A percentile compares a stretch with the other conserved stretches of the same genome.
phyloP scores from a whole-genome alignment of 30 jellyfish, hydroid and myxozoan species.

The Cassiopea andromeda region DNA sequence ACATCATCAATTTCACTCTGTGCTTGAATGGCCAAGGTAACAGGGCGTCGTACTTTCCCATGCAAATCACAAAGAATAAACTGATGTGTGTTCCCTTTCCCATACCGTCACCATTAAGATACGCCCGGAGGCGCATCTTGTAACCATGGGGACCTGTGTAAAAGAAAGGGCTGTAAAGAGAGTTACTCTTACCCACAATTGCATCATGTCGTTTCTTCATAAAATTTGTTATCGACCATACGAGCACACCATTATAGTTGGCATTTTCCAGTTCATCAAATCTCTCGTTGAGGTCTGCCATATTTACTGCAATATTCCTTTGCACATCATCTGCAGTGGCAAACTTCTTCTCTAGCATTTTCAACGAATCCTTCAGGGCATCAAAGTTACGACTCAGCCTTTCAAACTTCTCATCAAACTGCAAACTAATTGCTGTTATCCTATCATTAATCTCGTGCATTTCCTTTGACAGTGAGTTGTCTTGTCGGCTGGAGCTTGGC shows the following conservation, averaged over 20 bases:
- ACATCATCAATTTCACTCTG: slow-evolving; percentile 67
- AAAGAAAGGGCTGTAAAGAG: slow-evolving; percentile 87
- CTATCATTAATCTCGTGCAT: neutral
- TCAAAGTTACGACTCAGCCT: slow-evolving; percentile 33
- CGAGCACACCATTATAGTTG: slow-evolving; percentile 65
- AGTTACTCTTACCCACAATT: slow-evolving; percentile 70
- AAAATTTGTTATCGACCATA: slow-evolving; percentile 75
- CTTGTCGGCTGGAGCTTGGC: neutral
- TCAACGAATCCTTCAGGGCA: slow-evolving; percentile 45
- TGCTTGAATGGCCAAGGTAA: slow-evolving; percentile 91
- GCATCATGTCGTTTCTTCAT: slow-evolving; percentile 71
- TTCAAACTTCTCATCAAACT: slow-evolving; percentile 15
- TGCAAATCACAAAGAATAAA: slow-evolving; percentile 84
- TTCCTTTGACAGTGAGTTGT: neutral
- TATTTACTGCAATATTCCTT: slow-evolving; percentile 13
- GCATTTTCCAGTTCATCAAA: slow-evolving; percentile 62
- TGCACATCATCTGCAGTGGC: slow-evolving; percentile 15
- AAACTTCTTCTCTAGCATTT: slow-evolving; percentile 25
- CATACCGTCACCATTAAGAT: slow-evolving; percentile 94
- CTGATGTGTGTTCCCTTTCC: slow-evolving; percentile 90
- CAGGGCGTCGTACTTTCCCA: slow-evolving; percentile 84
- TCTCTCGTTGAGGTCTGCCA: slow-evolving; percentile 54
- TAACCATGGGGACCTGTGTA: slow-evolving; percentile 86
- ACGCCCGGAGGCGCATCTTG: slow-evolving; percentile 88
- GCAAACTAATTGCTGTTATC: slow-evolving; percentile 33